Conservation (phyloP, 2,113 vertebrate genomes). For the Rhinoderma darwinii region DNA sequence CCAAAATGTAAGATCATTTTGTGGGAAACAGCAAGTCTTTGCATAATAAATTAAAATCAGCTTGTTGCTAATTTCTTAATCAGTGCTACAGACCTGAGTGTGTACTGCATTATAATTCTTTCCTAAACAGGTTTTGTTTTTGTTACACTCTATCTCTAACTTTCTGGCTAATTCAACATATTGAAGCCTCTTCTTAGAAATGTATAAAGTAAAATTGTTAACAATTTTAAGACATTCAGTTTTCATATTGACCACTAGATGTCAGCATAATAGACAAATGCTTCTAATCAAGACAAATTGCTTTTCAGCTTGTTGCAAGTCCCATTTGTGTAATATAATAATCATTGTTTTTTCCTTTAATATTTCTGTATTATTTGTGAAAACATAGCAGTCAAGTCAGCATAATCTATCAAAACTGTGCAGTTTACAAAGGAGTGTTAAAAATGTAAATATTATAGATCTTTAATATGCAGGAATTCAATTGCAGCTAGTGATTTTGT, state of each 20-base stretch:
- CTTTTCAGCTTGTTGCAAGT: neutral
- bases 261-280: neutral
- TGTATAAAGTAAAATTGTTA: neutral
- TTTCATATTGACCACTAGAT: neutral
- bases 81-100: neutral
- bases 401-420: too few species aligned
- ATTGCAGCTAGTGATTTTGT: too few species aligned
- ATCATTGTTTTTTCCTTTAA: neutral
- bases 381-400: neutral
- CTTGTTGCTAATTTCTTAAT: constrained; percentile 32
- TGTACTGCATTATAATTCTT: constrained; percentile 11
- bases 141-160: neutral
- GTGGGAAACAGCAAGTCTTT: neutral
- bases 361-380: neutral
- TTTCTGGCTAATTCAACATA: neutral
- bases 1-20: constrained; percentile 31
- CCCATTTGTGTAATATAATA: neutral
- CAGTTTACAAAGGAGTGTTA: too few species aligned
- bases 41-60: constrained; percentile 29
- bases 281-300: neutral
- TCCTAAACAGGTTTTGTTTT: neutral
- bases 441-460: too few species aligned
- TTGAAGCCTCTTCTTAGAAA: neutral
- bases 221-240: neutral
- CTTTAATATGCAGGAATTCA: too few species aligned